A percentile compares a stretch with the other conserved stretches of the same genome.
Evolutionary conservation across 2,888 invertebrate species (phyloP).

Genomic region (Gandaritis pyraliata): DNA sequence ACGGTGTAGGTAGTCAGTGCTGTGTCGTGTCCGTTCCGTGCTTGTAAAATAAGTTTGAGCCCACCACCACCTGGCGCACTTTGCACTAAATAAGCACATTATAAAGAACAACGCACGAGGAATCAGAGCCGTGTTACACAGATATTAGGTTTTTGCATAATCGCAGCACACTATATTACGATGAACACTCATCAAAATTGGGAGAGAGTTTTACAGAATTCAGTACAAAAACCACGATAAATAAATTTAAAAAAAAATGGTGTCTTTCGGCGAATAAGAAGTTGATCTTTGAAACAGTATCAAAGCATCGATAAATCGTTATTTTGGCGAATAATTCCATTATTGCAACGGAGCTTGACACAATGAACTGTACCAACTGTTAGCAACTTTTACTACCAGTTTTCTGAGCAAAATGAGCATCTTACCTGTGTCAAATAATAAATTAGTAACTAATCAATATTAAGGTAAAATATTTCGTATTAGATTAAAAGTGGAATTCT

Average conservation of each 20-base stretch:
- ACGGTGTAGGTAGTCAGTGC: not conserved
- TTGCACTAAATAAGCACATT: conserved; percentile 47
- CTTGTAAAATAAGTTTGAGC: not conserved
- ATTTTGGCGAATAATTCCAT: no score
- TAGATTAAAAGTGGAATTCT: not conserved
- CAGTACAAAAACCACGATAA: no score
- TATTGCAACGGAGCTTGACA: no score
- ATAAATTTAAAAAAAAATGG: no score
- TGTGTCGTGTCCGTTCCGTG: conserved; percentile 10
- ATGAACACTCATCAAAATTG: not conserved
- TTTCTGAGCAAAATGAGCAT: no score
- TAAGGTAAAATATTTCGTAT: conserved; percentile 4
- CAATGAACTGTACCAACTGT: no score
- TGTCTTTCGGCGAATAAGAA: no score
- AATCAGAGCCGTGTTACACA: conserved; percentile 34
- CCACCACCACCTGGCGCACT: conserved; percentile 32
- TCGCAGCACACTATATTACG: conserved; percentile 1
- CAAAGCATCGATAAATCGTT: no score
- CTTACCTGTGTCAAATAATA: not conserved
- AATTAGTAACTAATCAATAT: not conserved
- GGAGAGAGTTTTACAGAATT: not conserved
- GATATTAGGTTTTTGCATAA: conserved; percentile 33
- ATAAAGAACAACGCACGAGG: conserved; percentile 38
- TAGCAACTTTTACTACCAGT: no score
- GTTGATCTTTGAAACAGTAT: no score